Evolutionary conservation across 2,888 invertebrate species (phyloP).

Genomic region (Tenthredo distinguenda): DNA sequence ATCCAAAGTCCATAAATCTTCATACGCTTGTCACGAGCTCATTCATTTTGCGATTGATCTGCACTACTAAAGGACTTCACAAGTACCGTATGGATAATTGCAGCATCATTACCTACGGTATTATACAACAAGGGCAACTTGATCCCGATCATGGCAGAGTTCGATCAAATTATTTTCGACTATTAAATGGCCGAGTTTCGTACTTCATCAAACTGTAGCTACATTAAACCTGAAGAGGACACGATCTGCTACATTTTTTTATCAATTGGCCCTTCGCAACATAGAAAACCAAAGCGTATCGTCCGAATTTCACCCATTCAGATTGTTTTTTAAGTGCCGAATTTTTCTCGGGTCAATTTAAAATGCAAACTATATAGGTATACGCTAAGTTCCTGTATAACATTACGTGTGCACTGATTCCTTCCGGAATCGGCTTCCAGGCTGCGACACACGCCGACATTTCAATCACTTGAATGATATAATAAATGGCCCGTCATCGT

Average conservation of each 20-base stretch:
- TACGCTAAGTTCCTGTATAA: not conserved
- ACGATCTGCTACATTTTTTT: not conserved
- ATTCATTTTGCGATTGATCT: not conserved
- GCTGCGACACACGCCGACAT: not conserved
- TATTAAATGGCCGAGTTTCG: not conserved
- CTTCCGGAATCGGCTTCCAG: not conserved
- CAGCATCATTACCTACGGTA: not conserved
- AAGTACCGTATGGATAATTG: not conserved
- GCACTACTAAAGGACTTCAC: not conserved
- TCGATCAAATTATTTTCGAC: not conserved
- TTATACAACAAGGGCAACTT: not conserved
- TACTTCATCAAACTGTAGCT: not conserved
- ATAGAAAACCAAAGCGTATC: not conserved
- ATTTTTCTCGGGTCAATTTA: not conserved
- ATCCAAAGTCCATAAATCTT: constrained; percentile 44
- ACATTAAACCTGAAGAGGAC: not conserved
- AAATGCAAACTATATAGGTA: not conserved
- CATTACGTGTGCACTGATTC: constrained; percentile 9
- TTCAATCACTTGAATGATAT: constrained; percentile 16
- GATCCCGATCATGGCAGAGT: not conserved
- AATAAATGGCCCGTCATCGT: constrained; percentile 19
- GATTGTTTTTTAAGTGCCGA: not conserved
- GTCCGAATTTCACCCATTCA: not conserved
- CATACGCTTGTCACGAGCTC: constrained; percentile 15
- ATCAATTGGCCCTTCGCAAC: not conserved